A percentile compares a stretch with the other conserved stretches of the same genome.
Evolutionary conservation across 1,140 invertebrate genomes (phyloP).

Genomic region (Micrasema minimum): DNA sequence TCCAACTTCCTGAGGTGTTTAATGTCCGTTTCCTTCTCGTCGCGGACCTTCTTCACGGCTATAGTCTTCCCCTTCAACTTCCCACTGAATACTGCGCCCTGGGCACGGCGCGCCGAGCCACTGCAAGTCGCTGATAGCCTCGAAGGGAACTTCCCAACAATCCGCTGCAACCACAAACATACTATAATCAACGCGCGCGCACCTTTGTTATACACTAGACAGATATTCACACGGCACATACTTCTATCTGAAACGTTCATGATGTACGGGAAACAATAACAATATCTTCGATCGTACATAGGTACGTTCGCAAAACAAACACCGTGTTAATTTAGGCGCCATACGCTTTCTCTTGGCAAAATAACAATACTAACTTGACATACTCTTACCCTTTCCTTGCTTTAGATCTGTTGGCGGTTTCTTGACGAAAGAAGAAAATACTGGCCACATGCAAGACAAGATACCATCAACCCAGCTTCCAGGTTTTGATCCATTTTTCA

Average conservation of each 20-base stretch:
- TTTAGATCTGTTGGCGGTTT: conserved; percentile 74
- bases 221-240: background rate
- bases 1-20: conserved; percentile 93
- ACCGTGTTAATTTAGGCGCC: conserved; percentile 9
- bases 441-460: conserved; percentile 86
- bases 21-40: conserved; percentile 95
- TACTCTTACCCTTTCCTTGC: conserved; percentile 72
- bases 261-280: background rate
- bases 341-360: background rate
- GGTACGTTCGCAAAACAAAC: background rate
- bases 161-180: conserved; percentile 68
- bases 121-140: conserved; percentile 88
- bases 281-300: too few relatives aligned
- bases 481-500: conserved; percentile 25
- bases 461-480: conserved; percentile 80
- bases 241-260: background rate
- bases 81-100: conserved; percentile 95
- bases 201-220: background rate
- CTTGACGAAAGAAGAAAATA: conserved; percentile 86
- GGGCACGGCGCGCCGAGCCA: conserved; percentile 96
- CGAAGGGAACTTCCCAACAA: conserved; percentile 96
- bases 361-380: background rate
- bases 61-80: conserved; percentile 85
- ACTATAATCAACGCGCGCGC: background rate
- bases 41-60: conserved; percentile 95